These are phyloP conservation scores for Callinectes sapidus DNA, from an alignment of 2,888 invertebrate species.

Conservation along the genomic window DNA sequence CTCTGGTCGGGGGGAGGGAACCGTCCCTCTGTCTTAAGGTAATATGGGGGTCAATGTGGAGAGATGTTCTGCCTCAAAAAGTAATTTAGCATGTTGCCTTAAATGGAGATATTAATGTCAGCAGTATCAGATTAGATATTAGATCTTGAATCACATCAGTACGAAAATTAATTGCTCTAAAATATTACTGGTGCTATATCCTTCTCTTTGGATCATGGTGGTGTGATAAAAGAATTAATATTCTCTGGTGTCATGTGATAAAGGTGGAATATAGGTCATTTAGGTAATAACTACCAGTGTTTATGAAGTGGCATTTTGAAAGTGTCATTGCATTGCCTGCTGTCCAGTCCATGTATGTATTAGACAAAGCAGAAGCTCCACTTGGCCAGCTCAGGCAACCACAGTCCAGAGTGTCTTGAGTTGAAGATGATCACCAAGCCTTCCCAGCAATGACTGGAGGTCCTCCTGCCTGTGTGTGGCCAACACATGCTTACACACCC, in stretches of 20 bases:
- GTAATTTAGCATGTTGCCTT: constrained; percentile 53
- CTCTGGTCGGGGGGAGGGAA: constrained; percentile 56
- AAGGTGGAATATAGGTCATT: constrained; percentile 35
- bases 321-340: constrained; percentile 45
- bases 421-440: constrained; percentile 39
- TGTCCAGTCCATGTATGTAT: constrained; percentile 45
- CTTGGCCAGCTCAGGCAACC: constrained; percentile 49
- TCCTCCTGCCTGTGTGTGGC: constrained; percentile 47
- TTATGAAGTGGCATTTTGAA: constrained; percentile 46
- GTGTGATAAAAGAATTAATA: constrained; percentile 41
- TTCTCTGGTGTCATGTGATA: constrained; percentile 31
- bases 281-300: constrained; percentile 47
- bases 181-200: constrained; percentile 61
- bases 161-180: constrained; percentile 43
- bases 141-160: constrained; percentile 57
- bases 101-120: constrained; percentile 48
- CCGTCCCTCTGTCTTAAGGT: constrained; percentile 55
- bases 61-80: constrained; percentile 44
- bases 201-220: constrained; percentile 11
- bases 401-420: constrained; percentile 38
- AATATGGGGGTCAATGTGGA: constrained; percentile 54
- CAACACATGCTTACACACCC: constrained; percentile 34
- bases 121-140: constrained; percentile 47
- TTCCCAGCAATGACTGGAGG: constrained; percentile 32
- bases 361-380: constrained; percentile 53